Evolutionary conservation across 1,140 invertebrate genomes (phyloP), one percentile per base, ranked within the genome.

Genomic region (Probaryconus sp.): DNA sequence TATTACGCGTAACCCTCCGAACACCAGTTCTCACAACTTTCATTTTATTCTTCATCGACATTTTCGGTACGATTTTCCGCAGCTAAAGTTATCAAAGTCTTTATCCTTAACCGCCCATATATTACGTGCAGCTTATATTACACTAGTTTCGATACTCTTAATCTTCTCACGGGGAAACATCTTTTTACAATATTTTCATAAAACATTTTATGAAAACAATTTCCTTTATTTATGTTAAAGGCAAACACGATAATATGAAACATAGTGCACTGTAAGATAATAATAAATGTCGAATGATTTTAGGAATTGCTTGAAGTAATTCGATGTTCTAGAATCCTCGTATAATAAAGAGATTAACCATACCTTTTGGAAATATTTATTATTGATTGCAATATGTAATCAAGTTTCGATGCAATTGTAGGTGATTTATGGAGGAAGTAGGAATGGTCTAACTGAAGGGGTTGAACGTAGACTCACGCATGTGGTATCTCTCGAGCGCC

Each of bases 381-480:
- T n/a, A n/a, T 77, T 64, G 68, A 72, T 69, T 68, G 26, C 63
- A 72, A 77, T 77, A 72, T 77, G 58, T 56, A 72, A 72, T 72
- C 63, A 72, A 53, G 61, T 33, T 72, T 65, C 51, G 33, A 75
- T 77, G 68, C 68, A 71, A 63, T 72, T 71, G 68, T 18, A 18
- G 9, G 61, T 72, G 58, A 77, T 77, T 69, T 72, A 72, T 77
- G 37, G 9, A 72, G 64, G 79, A 78, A 80, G 75, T 74, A 63
- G 69, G 38, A 78, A 71, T 77, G 50, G 76, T 70, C 69, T 76
- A 69, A 67, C 58, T 65, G 61, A 71, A 76, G 67, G 74, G 79
- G 64, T 72, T 65, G 63, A 79, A 76, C 78, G 72, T 76, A 64
- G 65, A 48, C 77, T 80, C 81, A 81, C 79, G 81, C 78, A 78